Evolutionary conservation across 2,888 invertebrate species (phyloP).

Genomic region (Orchestes rusci): DNA sequence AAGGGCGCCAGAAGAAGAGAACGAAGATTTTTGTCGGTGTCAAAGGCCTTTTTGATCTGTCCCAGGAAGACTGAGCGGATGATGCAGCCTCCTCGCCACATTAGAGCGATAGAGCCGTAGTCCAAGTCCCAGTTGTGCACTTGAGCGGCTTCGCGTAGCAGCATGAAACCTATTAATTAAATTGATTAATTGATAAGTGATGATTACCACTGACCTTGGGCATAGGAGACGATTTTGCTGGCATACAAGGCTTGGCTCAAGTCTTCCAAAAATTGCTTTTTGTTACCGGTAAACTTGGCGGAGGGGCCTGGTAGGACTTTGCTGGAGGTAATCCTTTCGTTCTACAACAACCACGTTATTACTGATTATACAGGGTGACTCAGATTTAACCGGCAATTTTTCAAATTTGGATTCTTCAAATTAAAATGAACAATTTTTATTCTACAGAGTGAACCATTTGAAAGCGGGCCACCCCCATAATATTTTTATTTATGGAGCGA

Average conservation of each 20-base stretch:
- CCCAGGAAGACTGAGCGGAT: slow-evolving; percentile 87
- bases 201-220: slow-evolving; percentile 68
- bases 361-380: no score
- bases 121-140: slow-evolving; percentile 91
- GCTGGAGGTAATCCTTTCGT: slow-evolving; percentile 80
- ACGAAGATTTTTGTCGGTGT: slow-evolving; percentile 74
- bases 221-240: slow-evolving; percentile 97
- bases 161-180: slow-evolving; percentile 70
- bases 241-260: slow-evolving; percentile 88
- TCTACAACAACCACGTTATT: no score
- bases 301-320: slow-evolving; percentile 64
- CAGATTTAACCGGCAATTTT: no score
- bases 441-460: no score
- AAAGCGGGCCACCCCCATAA: no score
- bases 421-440: no score
- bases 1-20: slow-evolving; percentile 90
- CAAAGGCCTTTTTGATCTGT: slow-evolving; percentile 89
- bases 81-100: slow-evolving; percentile 99
- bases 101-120: slow-evolving; percentile 95
- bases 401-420: no score
- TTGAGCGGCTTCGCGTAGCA: slow-evolving; percentile 85
- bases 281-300: slow-evolving; percentile 61
- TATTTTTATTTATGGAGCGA: no score
- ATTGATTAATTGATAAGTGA: not conserved
- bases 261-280: slow-evolving; percentile 72